These are phyloP conservation scores for Drosophila subquinaria DNA, from an alignment of 2,888 invertebrate species.

Conservation along the genomic window DNA sequence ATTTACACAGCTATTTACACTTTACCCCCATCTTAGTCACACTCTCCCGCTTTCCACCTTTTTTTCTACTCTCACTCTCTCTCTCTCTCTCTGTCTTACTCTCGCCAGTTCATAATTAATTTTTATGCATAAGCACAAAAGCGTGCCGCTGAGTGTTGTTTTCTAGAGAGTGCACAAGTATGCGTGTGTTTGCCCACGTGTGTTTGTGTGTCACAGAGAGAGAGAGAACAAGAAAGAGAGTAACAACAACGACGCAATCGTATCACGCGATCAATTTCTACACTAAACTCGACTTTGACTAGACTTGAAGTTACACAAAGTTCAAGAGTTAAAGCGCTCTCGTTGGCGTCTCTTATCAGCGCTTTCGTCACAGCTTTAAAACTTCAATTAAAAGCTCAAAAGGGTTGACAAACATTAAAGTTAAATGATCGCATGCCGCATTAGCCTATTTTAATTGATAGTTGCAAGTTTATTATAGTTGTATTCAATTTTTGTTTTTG, in stretches of 20 bases:
- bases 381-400: constrained; percentile 47
- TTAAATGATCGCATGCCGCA: constrained; percentile 20
- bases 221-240: constrained; percentile 3
- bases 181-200: constrained; percentile 31
- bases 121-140: constrained; percentile 41
- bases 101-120: constrained; percentile 26
- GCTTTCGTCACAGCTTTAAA: constrained; percentile 42
- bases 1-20: constrained; percentile 38
- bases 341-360: constrained; percentile 47
- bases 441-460: constrained; percentile 39
- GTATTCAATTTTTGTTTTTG: constrained; percentile 30
- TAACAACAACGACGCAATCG: constrained; percentile 25
- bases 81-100: constrained; percentile 5
- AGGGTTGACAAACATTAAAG: constrained; percentile 27
- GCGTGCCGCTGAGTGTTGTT: constrained; percentile 54
- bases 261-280: constrained; percentile 57
- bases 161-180: constrained; percentile 22
- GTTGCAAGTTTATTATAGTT: constrained; percentile 16
- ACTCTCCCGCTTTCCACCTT: constrained; percentile 24
- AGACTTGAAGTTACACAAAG: constrained; percentile 46
- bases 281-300: constrained; percentile 46
- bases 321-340: constrained; percentile 60
- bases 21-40: constrained; percentile 39
- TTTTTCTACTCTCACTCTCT: constrained; percentile 1
- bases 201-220: constrained; percentile 17